Base-by-base conservation (phyloP, 2,797 vertebrate genomes). In the Clarias pachynema region DNA sequence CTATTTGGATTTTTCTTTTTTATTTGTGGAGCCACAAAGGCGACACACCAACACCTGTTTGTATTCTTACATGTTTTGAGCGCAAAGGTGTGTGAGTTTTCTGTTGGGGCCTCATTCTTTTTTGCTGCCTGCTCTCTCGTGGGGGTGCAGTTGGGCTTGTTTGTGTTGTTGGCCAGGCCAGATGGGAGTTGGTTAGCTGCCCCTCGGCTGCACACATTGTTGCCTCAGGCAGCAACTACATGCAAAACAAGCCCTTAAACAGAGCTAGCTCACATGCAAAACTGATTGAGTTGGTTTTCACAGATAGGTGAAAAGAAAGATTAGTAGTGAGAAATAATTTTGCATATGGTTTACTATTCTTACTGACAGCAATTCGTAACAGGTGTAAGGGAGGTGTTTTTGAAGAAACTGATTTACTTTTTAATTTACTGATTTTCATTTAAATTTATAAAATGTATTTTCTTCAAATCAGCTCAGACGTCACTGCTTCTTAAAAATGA, bases 221-320 rank as follows among this genome's bases (percentile, higher is more conserved):
- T 90, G 88, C 87, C 88, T 89, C 84, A 83, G 85, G 87, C 86
- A 85, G 84, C 68, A 93, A 95, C 93, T 92, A 92, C 93, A 95
- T 95, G 95, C 94, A 95, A 96, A 96, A 93, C 93, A 93, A 95
- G 93, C 88, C 90, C 80, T 87, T 89, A 87, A 86, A 87, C 75
- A 90, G 91, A 93, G 93, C 91, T 92, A 90, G 92, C 89, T 92
- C 91, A 93, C 93, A 95, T 94, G 92, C 92, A 93, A 88, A 91
- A 80, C 84, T 89, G 90, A 85, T 86, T 37, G 29, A 75, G 84
- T 73, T 75, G 63, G 82, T 83, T 88, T 84, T 60, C 73, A 60
- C 65, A 74, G 69, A 83, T 62, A 60, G 83, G 37, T 60, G 22
- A 87, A 69, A 80, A 83, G 87, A 91, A 91, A 92, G 91, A 91